Percentiles rank a stretch among this genome's conserved stretches.
Evolutionary conservation across 2,888 invertebrate species (phyloP).

Genomic region (Campaea margaritaria): DNA sequence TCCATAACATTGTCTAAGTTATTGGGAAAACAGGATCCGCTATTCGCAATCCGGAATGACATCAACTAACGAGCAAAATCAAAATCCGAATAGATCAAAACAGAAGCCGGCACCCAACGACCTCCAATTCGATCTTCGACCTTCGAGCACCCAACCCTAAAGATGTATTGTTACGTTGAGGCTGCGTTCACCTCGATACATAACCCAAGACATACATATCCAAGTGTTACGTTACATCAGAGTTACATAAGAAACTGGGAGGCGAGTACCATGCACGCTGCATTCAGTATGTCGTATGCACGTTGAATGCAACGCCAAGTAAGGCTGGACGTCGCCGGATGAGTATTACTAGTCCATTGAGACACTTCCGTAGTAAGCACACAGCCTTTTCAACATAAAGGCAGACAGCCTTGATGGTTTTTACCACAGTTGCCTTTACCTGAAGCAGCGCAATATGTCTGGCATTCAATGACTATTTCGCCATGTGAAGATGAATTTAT

Average conservation of each 20-base stretch:
- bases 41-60: background rate
- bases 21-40: too few relatives aligned
- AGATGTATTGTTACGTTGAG: slow-evolving; percentile 11
- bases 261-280: slow-evolving; percentile 10
- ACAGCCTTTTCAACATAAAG: slow-evolving; percentile 6
- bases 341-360: background rate
- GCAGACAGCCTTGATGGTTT: slow-evolving; percentile 12
- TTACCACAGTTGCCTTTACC: slow-evolving; percentile 16
- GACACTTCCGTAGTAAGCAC: slow-evolving; percentile 15
- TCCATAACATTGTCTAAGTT: too few relatives aligned
- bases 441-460: slow-evolving; percentile 10
- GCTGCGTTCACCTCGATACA: slow-evolving; percentile 16
- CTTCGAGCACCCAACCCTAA: slow-evolving; percentile 16
- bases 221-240: slow-evolving; percentile 20
- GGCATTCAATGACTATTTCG: slow-evolving; percentile 20
- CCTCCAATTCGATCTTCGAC: slow-evolving; percentile 10
- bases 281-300: slow-evolving; percentile 7
- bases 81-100: slow-evolving; percentile 1
- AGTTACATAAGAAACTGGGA: slow-evolving; percentile 20
- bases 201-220: slow-evolving; percentile 12
- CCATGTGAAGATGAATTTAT: slow-evolving; percentile 20
- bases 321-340: background rate
- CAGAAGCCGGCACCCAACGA: slow-evolving; percentile 1
- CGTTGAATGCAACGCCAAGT: slow-evolving; percentile 1
- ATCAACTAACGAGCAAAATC: background rate